Percentiles rank a stretch among this genome's conserved stretches.
phyloP scores from a whole-genome alignment of 2,797 vertebrate genomes.

The Potorous gilbertii region DNA sequence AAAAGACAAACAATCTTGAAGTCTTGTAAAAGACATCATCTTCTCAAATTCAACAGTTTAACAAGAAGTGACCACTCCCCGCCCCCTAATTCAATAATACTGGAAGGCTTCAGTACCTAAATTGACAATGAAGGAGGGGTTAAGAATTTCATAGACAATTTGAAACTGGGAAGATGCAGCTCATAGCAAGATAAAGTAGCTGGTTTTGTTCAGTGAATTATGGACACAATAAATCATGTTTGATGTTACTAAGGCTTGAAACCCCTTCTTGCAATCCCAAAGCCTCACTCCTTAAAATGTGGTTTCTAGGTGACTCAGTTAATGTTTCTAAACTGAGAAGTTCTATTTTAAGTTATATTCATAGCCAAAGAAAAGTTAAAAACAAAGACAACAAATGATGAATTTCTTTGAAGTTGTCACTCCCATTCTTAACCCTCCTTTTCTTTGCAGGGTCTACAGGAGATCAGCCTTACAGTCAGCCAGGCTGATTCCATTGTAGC shows the following conservation, averaged over 20 bases:
- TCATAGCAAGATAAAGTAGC: background rate
- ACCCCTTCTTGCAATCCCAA: background rate
- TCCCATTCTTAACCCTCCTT: background rate
- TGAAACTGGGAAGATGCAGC: background rate
- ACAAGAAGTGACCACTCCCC: background rate
- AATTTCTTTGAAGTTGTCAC: background rate
- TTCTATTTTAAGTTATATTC: background rate
- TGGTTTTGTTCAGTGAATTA: background rate
- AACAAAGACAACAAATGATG: background rate
- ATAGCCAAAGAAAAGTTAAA: background rate
- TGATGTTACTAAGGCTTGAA: background rate
- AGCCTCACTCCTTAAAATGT: background rate
- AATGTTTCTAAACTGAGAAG: background rate
- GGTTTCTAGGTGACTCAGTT: background rate
- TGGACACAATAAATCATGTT: background rate
- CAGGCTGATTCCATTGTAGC: background rate
- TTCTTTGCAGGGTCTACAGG: background rate
- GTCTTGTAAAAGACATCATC: background rate
- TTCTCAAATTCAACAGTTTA: background rate
- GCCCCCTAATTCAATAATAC: background rate
- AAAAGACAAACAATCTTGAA: background rate
- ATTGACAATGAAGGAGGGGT: background rate
- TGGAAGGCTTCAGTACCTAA: background rate
- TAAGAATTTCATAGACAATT: background rate
- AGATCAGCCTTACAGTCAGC: background rate